phyloP scores from a whole-genome alignment of 2,797 vertebrate genomes.

The Cetoscarus ocellatus region DNA sequence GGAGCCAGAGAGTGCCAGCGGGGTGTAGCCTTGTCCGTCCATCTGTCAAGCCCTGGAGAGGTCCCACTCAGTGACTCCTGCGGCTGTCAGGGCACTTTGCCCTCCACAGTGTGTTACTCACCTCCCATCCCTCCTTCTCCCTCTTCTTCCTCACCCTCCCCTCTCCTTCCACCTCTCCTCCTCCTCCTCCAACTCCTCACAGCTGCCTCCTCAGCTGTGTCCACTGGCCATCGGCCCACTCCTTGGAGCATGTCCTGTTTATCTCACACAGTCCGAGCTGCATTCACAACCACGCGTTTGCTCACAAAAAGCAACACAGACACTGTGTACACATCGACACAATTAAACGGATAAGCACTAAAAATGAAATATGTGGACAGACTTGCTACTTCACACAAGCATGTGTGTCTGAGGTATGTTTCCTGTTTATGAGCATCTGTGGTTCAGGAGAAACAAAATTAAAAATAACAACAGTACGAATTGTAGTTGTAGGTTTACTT shows the following conservation, averaged over 20 bases:
- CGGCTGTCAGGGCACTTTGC: conserved; percentile 69
- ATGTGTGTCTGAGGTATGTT: conserved; percentile 8
- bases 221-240: conserved; percentile 76
- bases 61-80: conserved; percentile 59
- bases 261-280: conserved; percentile 53
- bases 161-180: conserved; percentile 9
- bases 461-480: not conserved
- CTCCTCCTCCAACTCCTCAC: conserved; percentile 57
- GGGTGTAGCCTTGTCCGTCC: conserved; percentile 68
- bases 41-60: conserved; percentile 74
- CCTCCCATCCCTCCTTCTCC: conserved; percentile 39
- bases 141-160: conserved; percentile 6
- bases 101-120: conserved; percentile 65
- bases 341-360: conserved; percentile 1
- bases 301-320: conserved; percentile 38
- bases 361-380: conserved; percentile 16
- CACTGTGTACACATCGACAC: conserved; percentile 33
- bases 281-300: conserved; percentile 30
- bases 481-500: not conserved
- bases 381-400: not conserved
- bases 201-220: conserved; percentile 83
- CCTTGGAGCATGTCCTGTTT: conserved; percentile 79
- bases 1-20: conserved; percentile 44
- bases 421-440: not conserved
- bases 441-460: not conserved